Evolutionary conservation across 1,140 invertebrate genomes (phyloP).

Genomic region (Cherax destructor): DNA sequence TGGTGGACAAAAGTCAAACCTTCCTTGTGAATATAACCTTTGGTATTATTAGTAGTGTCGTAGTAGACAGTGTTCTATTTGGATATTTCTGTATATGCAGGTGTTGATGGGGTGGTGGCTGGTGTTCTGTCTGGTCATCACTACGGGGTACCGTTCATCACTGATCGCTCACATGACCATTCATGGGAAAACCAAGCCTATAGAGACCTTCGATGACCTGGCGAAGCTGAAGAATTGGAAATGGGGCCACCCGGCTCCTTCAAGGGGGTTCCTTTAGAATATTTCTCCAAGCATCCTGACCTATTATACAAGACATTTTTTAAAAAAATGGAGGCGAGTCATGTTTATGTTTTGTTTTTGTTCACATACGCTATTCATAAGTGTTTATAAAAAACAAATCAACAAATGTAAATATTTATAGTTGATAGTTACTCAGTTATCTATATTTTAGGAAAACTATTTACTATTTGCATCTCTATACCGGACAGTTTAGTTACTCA

Average conservation of each 20-base stretch:
- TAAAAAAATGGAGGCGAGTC: background rate
- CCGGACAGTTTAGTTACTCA: too few species aligned
- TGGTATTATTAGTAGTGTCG: too few species aligned
- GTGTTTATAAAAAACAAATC: too few species aligned
- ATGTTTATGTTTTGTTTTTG: background rate
- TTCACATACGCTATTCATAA: background rate
- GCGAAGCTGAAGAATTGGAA: background rate
- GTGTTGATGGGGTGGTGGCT: too few species aligned
- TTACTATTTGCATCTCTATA: too few species aligned
- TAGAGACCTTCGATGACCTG: slow-evolving; percentile 1
- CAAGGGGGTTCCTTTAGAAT: background rate
- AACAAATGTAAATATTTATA: too few species aligned
- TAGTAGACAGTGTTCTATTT: too few species aligned
- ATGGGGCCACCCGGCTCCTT: background rate
- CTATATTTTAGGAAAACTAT: too few species aligned
- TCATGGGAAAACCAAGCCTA: background rate
- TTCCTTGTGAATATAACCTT: too few species aligned
- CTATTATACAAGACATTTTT: background rate
- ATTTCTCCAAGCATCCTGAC: background rate
- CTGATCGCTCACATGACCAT: slow-evolving; percentile 16
- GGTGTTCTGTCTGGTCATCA: slow-evolving; percentile 13
- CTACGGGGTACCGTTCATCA: background rate
- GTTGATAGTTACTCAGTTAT: too few species aligned
- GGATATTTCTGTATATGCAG: too few species aligned
- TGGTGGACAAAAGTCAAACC: too few species aligned